phyloP scores from a whole-genome alignment of 2,888 invertebrate species.

The Ditula angustiorana region DNA sequence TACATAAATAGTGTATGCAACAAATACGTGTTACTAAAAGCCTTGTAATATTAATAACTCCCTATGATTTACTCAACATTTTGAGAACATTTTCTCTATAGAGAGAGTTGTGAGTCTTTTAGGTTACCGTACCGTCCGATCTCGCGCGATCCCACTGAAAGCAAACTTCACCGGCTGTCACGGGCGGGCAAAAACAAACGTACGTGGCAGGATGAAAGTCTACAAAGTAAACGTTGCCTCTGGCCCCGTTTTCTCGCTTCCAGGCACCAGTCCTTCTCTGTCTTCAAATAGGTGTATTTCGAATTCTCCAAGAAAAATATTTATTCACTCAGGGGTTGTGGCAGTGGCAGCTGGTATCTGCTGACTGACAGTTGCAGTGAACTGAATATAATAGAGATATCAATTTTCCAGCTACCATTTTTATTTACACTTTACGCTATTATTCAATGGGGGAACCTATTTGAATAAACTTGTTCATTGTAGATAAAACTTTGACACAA shows the following conservation, averaged over 20 bases:
- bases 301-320: slow-evolving; percentile 6
- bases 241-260: slow-evolving; percentile 7
- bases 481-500: neutral
- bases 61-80: neutral
- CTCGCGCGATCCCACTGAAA: neutral
- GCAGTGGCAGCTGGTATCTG: neutral
- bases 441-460: neutral
- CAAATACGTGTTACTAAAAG: too few species aligned
- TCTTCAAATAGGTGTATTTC: neutral
- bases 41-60: neutral
- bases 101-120: slow-evolving; percentile 1
- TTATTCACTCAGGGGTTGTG: neutral
- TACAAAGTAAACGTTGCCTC: slow-evolving; percentile 20
- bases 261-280: neutral
- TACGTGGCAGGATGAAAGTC: slow-evolving; percentile 26
- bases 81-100: neutral
- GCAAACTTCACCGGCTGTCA: slow-evolving; percentile 27
- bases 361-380: neutral
- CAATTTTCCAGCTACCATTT: neutral
- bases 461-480: neutral
- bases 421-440: neutral
- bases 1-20: too few species aligned
- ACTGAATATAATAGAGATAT: neutral
- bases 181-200: slow-evolving; percentile 22
- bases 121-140: neutral